Evolutionary conservation across 2,888 invertebrate species (phyloP).

Genomic region (Caprella mutica): DNA sequence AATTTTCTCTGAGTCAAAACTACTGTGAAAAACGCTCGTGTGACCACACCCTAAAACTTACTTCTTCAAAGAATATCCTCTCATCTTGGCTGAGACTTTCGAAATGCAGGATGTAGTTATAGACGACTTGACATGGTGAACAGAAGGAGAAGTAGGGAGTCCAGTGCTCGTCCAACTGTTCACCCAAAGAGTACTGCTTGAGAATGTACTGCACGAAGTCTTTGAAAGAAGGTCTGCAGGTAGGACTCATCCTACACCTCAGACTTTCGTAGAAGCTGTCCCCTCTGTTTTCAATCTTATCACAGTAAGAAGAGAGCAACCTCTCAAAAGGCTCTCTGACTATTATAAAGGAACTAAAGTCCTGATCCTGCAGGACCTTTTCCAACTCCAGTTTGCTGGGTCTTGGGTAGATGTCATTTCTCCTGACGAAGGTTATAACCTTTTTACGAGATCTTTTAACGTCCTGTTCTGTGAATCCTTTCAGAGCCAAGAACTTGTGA

Average conservation of each 20-base stretch:
- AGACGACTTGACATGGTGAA: conserved; percentile 13
- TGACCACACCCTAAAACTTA: no score
- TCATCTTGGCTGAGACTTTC: neutral
- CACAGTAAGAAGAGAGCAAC: neutral
- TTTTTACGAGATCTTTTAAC: neutral
- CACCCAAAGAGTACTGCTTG: neutral
- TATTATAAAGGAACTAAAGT: neutral
- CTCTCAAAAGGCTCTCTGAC: conserved; percentile 1
- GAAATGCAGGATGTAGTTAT: neutral
- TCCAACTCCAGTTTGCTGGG: neutral
- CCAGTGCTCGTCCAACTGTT: conserved; percentile 16
- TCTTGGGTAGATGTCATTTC: no score
- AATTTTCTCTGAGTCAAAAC: no score
- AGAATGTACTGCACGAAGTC: conserved; percentile 17
- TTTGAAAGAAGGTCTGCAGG: conserved; percentile 8
- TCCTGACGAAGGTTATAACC: no score
- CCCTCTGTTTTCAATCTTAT: neutral
- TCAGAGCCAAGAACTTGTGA: conserved; percentile 10
- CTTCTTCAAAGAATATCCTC: no score
- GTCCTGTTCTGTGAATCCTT: conserved; percentile 4
- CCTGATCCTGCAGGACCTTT: neutral
- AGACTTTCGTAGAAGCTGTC: neutral
- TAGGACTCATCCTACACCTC: neutral
- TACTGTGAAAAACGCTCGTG: no score
- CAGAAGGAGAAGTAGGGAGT: conserved; percentile 15